Evolutionary conservation across 2,797 vertebrate species (phyloP).

Genomic region (Oophaga sylvatica): DNA sequence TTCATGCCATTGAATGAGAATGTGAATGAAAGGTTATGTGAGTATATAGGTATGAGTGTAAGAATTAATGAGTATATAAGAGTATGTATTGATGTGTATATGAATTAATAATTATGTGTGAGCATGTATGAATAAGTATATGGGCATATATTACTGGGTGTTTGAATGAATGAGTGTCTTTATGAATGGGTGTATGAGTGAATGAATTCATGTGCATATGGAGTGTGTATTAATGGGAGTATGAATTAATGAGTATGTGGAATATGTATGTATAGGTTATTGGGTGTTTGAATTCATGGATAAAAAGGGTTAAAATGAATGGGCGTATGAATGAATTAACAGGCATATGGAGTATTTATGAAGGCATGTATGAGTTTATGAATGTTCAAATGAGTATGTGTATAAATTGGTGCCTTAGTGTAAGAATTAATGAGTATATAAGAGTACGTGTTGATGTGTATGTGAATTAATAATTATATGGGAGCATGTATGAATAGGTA

Average conservation of each 20-base stretch:
- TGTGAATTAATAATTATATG: not conserved
- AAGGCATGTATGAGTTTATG: not conserved
- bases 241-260: too few relatives aligned
- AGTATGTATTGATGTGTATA: not conserved
- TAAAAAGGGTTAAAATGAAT: too few relatives aligned
- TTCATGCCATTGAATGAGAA: too few relatives aligned
- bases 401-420: not conserved
- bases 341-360: not conserved
- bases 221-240: too few relatives aligned
- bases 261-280: not conserved
- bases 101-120: not conserved
- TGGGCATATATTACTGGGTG: not conserved
- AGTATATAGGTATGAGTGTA: not conserved
- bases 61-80: not conserved
- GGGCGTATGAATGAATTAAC: not conserved
- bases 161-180: not conserved
- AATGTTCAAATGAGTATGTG: not conserved
- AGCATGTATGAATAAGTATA: not conserved
- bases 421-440: not conserved
- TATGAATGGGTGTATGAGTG: not conserved
- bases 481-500: not conserved
- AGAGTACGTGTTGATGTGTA: not conserved
- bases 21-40: too few relatives aligned
- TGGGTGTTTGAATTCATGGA: not conserved
- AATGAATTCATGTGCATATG: not conserved